A percentile compares a stretch with the other conserved stretches of the same genome.
Evolutionary conservation across 1,140 invertebrate species (phyloP).

Genomic region (Phymastichus coffea): DNA sequence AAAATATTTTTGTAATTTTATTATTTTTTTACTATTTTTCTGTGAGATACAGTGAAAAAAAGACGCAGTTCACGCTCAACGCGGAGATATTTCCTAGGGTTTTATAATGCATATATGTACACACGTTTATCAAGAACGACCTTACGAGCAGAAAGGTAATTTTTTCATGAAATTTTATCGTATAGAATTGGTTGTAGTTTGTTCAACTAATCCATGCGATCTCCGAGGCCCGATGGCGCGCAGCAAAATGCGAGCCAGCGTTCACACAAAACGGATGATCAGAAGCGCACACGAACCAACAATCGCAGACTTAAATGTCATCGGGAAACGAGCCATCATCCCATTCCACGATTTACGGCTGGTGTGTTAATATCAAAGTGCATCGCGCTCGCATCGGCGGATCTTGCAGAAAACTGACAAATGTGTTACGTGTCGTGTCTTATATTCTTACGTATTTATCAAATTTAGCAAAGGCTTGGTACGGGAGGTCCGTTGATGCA

Average conservation of each 20-base stretch:
- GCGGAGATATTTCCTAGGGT: slow-evolving; percentile 15
- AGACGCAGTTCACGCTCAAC: slow-evolving; percentile 24
- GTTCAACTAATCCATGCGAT: no score
- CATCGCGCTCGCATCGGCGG: background rate
- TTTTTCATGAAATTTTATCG: background rate
- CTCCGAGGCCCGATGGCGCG: background rate
- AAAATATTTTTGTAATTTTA: slow-evolving; percentile 21
- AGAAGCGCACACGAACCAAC: no score
- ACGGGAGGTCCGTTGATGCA: no score
- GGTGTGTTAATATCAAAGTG: no score
- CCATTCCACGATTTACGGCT: no score
- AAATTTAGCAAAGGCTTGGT: background rate
- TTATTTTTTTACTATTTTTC: slow-evolving; percentile 21
- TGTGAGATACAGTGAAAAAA: slow-evolving; percentile 24
- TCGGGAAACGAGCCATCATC: no score
- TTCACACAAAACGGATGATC: background rate
- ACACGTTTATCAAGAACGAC: slow-evolving; percentile 26
- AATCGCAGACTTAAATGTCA: no score
- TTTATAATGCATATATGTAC: slow-evolving; percentile 29
- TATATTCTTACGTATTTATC: background rate
- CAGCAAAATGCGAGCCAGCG: slow-evolving; percentile 21
- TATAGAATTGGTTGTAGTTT: no score
- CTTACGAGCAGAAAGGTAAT: slow-evolving; percentile 20
- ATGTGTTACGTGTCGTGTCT: background rate
- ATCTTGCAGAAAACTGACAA: background rate